Percentiles rank a stretch among this genome's conserved stretches.
These are phyloP conservation scores for Antheraea mylitta DNA, from an alignment of 1,140 invertebrate genomes.

Conservation along the genomic window DNA sequence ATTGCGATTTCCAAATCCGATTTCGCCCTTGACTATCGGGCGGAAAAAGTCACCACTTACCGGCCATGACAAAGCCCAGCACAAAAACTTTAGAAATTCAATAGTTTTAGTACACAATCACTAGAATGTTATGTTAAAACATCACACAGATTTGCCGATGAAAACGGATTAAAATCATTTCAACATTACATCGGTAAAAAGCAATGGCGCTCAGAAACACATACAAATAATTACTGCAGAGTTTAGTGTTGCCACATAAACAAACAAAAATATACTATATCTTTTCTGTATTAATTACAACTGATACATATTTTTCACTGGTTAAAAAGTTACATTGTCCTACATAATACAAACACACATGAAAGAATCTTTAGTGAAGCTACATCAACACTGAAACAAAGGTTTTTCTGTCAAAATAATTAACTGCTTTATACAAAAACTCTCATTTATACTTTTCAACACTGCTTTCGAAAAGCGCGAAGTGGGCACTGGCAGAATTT, in stretches of 20 bases:
- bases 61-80: slow-evolving; percentile 80
- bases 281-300: background rate
- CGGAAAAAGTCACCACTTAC: slow-evolving; percentile 80
- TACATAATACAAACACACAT: too few relatives aligned
- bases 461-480: too few relatives aligned
- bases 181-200: slow-evolving; percentile 77
- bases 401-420: too few relatives aligned
- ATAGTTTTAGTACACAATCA: slow-evolving; percentile 77
- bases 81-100: slow-evolving; percentile 76
- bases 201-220: slow-evolving; percentile 78
- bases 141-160: slow-evolving; percentile 75
- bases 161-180: slow-evolving; percentile 79
- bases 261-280: slow-evolving; percentile 20
- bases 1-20: slow-evolving; percentile 76
- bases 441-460: too few relatives aligned
- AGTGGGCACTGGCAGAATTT: too few relatives aligned
- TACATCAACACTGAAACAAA: too few relatives aligned
- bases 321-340: too few relatives aligned
- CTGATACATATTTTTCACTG: too few relatives aligned
- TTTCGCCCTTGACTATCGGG: slow-evolving; percentile 79
- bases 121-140: slow-evolving; percentile 74
- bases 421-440: too few relatives aligned
- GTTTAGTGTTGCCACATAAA: slow-evolving; percentile 57
- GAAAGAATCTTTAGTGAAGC: too few relatives aligned
- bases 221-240: slow-evolving; percentile 76